Evolutionary conservation across 2,797 vertebrate species (phyloP), one percentile per base, ranked within the genome.

Genomic region (Pteronotus mesoamericanus): DNA sequence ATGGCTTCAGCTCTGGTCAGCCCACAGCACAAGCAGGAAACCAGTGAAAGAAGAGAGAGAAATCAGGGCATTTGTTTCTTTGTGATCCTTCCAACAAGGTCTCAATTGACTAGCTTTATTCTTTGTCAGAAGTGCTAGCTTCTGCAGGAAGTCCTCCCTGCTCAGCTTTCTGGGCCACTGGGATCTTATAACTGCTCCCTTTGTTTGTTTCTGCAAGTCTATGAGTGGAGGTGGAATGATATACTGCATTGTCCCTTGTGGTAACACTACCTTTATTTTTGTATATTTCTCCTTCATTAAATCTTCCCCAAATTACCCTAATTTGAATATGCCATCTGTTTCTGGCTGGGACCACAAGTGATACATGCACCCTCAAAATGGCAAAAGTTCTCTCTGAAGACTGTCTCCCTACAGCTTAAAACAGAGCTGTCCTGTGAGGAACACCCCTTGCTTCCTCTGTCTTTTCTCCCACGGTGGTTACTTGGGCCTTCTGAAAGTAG

Each of bases 311-410:
- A 92, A 94, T 96, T 90, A 89, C 87, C 71, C 86, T 94, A 94
- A 89, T 97, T 96, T 96, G 61, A 95, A 89, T 96, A 85, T 85
- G 69, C 59, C 94, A 94, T 92, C 92, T 97, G 87, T 95, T 97
- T 96, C 90, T 95, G 37, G 16, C 83, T 80, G 75, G 86, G 88
- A 71, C 53, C 32, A 34, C 5, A 55, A 89, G 51, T 88, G 90
- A 88, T 71, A 80, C 8, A 93, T 77, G 59, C 84, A 96, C 77
- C 26, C 42, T 92, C 24, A 91, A 92, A 87, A 95, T 48, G 74
- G 51, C 57, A 84, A 93, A 89, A 87, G 71, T 94, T 87, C 77
- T 91, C 69, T 69, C 11, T 75, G 44, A 83, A 96, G 71, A 57
- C 16, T 89, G 66, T 71, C 34, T 92, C 34, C 22, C 75, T 46